Base-by-base conservation (phyloP, 2,888 invertebrate species). In the Lissonota sp. region DNA sequence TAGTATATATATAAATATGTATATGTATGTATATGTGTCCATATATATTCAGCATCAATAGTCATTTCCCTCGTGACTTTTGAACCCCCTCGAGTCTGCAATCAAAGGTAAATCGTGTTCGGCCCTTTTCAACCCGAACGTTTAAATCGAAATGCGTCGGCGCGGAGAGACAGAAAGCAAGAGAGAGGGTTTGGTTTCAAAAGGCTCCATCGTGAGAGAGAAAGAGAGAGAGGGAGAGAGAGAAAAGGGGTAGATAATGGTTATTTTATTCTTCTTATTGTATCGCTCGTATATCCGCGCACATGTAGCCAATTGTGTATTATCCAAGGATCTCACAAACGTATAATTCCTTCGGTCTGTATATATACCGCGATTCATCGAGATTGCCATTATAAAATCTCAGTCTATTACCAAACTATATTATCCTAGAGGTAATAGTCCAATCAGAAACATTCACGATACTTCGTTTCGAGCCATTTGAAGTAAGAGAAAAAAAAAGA, bases 21-120 rank as follows among this genome's bases (percentile, higher is more conserved):
- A 64, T 67, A 64, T 12, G n/a, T 57, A 42, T 63, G 46, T 26
- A 64, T 26, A 64, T 26, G 58, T 44, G 42, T 12, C 58, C 40
- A 64, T 67, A 40, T 83, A 84, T 3, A 26, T 26, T 26, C 26
- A 26, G 77, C 84, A 88, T 90, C 88, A 84, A 87, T 86, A 85
- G 83, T 88, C 85, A 88, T 90, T 89, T 86, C 73, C 51, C 71
- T 12, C 58, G 80, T 88, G 88, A 90, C 90, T 86, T 86, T 88
- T 90, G 90, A 91, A 89, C 91, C 87, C 74, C 55, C 26, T 60
- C 69, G 74, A 79, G 77, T 81, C 79, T 79, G 81, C 84, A 83
- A 85, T 85, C 81, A 84, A 84, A 88, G 84, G 85, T 89, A 90
- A 91, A 90, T 90, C 90, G 91, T 88, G 89, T 90, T 88, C 89